A percentile compares a stretch with the other conserved stretches of the same genome.
These are phyloP conservation scores for Apis mellifera DNA, from an alignment of 1,140 invertebrate species.

Conservation along the genomic window Amel_HAv3.1 CM009943.2:5640001-5640500, in stretches of 20 bases:
- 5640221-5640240: conserved; percentile 39
- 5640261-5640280: conserved; percentile 55
- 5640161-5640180: conserved; percentile 69
- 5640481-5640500: background rate
- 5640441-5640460: background rate
- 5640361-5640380: background rate
- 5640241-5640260: conserved; percentile 68
- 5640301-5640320: conserved; percentile 2
- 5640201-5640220: conserved; percentile 66
- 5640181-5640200: conserved; percentile 76
- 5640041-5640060: conserved; percentile 34
- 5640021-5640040: no score
- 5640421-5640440: background rate
- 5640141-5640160: conserved; percentile 73
- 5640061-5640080: conserved; percentile 24
- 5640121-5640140: conserved; percentile 59
- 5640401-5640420: background rate
- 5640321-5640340: background rate
- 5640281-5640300: conserved; percentile 33
- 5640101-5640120: conserved; percentile 40
- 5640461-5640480: conserved; percentile 35
- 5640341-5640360: no score
- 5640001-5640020: background rate
- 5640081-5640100: background rate
- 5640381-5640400: no score